These are phyloP conservation scores for Xiphophorus couchianus DNA, from an alignment of 2,113 vertebrate species.

Conservation along the genomic window DNA sequence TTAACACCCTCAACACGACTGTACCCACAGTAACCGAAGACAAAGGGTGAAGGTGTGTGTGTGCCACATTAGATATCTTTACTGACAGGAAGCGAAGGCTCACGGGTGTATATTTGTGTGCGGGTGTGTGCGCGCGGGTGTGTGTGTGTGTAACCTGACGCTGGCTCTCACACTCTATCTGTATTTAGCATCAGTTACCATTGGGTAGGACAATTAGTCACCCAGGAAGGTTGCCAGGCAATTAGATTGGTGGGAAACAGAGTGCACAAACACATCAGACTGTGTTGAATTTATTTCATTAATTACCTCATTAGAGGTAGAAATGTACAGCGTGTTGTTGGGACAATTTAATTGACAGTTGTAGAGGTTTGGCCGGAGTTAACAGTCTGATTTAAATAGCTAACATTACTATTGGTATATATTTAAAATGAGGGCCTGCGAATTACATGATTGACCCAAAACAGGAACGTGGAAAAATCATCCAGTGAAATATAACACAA, in stretches of 20 bases:
- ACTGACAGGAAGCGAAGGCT: slow-evolving; percentile 56
- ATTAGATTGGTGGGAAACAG: slow-evolving; percentile 37
- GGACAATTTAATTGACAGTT: background rate
- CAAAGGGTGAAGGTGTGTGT: slow-evolving; percentile 37
- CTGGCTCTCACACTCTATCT: slow-evolving; percentile 63
- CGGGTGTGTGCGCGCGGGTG: slow-evolving; percentile 25
- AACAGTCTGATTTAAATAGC: background rate
- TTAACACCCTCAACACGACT: slow-evolving; percentile 55
- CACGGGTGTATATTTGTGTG: slow-evolving; percentile 8
- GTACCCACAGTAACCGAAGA: slow-evolving; percentile 63
- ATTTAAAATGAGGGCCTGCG: background rate
- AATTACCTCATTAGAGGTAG: background rate
- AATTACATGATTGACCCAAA: background rate
- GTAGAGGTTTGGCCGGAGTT: background rate
- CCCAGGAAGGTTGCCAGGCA: slow-evolving; percentile 41
- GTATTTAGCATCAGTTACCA: slow-evolving; percentile 68
- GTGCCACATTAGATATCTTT: slow-evolving; percentile 66
- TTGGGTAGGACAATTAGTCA: slow-evolving; percentile 61
- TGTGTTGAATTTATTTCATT: slow-evolving; percentile 23
- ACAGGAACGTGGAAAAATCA: too few species aligned
- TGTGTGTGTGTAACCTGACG: slow-evolving; percentile 45
- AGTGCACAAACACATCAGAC: slow-evolving; percentile 15
- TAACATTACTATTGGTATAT: background rate
- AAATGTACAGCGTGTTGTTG: background rate
- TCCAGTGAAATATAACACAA: too few species aligned